Conservation (phyloP, 2,888 invertebrate species). For the Hypomecis punctinalis region DNA sequence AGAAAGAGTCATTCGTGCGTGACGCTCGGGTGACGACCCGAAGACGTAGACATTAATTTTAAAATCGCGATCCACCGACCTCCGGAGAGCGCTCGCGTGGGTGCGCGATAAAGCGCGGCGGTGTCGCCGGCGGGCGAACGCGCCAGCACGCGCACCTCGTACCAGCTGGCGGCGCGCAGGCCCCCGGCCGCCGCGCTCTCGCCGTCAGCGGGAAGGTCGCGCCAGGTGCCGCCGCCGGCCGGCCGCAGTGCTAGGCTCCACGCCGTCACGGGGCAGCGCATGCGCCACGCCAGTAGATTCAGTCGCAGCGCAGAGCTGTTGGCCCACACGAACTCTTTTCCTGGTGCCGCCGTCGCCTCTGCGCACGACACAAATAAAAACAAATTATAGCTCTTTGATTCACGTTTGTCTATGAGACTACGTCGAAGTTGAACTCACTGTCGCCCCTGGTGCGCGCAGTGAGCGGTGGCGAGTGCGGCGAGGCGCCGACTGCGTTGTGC, state of each 20-base stretch:
- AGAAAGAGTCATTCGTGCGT: slow-evolving; percentile 6
- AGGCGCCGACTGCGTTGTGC: slow-evolving; percentile 88
- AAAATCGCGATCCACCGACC: slow-evolving; percentile 56
- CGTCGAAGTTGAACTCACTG: slow-evolving; percentile 41
- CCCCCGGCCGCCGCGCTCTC: slow-evolving; percentile 58
- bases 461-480: slow-evolving; percentile 82
- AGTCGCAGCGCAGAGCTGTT: slow-evolving; percentile 89
- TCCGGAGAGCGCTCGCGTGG: slow-evolving; percentile 81
- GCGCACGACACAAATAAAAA: slow-evolving; percentile 36
- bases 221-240: slow-evolving; percentile 62
- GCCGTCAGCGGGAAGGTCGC: slow-evolving; percentile 52
- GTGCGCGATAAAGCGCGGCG: slow-evolving; percentile 81
- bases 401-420: too few species aligned
- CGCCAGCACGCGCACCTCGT: slow-evolving; percentile 83
- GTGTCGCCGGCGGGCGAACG: slow-evolving; percentile 83
- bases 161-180: slow-evolving; percentile 84
- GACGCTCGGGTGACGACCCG: neutral
- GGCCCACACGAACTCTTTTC: slow-evolving; percentile 87
- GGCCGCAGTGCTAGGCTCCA: slow-evolving; percentile 85
- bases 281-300: slow-evolving; percentile 89
- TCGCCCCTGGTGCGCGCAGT: slow-evolving; percentile 86
- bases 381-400: neutral
- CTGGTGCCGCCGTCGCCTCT: slow-evolving; percentile 86
- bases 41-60: neutral
- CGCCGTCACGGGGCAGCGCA: slow-evolving; percentile 88